Evolutionary conservation across 2,888 invertebrate species (phyloP), one percentile per base, ranked within the genome.

Genomic region (Papilio demoleus): DNA sequence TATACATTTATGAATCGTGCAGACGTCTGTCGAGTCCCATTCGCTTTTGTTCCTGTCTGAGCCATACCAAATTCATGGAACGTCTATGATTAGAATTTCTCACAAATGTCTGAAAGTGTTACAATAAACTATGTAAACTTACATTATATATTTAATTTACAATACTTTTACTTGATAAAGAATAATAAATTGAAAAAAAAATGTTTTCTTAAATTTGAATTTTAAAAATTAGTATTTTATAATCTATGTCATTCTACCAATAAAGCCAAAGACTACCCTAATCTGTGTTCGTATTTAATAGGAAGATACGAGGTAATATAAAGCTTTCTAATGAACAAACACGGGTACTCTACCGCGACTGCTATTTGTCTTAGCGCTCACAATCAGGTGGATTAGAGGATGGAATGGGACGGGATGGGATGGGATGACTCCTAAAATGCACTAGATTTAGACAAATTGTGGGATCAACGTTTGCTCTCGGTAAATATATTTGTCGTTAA

Each of bases 381-480:
- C 59, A 59, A 59, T 59, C 38, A 59, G 59, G 22, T 36, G 59
- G 59, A 59, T 59, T 38, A 59, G 36, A 38, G 59, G n/a, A n/a
- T 11, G 17, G 31, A n/a, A 27, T 19, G 31, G 24, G 22, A 50
- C 12, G 38, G 38, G 27, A 50, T 14, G 50, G 50, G 50, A n/a
- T n/a, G 14, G 8, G n/a, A 31, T n/a, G 31, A 2, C 50, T 24
- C 24, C 53, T 56, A 31, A 56, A 31, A 56, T 56, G 53, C 53
- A 56, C 31, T 56, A 56, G 17, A 56, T 24, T 56, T 31, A 56
- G 53, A 56, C 53, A 56, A 31, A 56, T 56, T 59, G 38, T 22
- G 12, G 59, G 59, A 59, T 59, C 59, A 59, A 59, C 59, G 58
- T 59, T 59, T 59, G 36, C 59, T 59, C 59, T 59, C 59, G 59